Evolutionary conservation across 2,888 invertebrate species (phyloP), one percentile per base, ranked within the genome.

Genomic region (Pristionchus fissidentatus): DNA sequence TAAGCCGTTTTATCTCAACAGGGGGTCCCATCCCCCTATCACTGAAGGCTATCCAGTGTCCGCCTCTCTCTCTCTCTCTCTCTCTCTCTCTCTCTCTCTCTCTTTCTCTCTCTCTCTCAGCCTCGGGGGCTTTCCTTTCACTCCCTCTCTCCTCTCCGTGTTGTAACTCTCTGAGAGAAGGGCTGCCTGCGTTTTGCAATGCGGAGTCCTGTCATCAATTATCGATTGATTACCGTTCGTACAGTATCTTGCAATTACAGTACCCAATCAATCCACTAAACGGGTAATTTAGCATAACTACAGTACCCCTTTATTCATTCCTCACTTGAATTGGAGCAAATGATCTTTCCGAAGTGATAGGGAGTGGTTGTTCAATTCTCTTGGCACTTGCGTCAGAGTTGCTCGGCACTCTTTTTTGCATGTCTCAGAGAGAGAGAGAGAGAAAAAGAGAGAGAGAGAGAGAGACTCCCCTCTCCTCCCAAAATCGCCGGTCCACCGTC

Each of bases 71-170:
- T 38, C 43, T 41, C 43, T 41, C 43, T 26, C 70, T 19, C 35
- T n/a, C 32, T 62, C 66, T 4, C 38, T 70, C 70, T n/a, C n/a
- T n/a, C n/a, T n/a, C 26, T 66, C 66, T 66, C 66, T 41, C 38
- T 38, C 43, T 41, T 70, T 41, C 43, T 26, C 70, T 19, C 35
- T n/a, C 32, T 62, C 66, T 4, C 38, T 70, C 70, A n/a, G 70
- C 70, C 70, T 41, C 70, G 43, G 55, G 41, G 70, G 70, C 70
- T 70, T 70, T 70, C 70, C 70, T 70, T 70, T 70, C 70, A 70
- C 70, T 26, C 70, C 70, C 70, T 66, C 41, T 4, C 41, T 19
- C 70, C 22, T 26, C 62, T 38, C 57, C 57, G 41, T 70, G 70
- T 70, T 70, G 70, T 70, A 70, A 70, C 70, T 70, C n/a, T 70